Conservation (phyloP, 1,140 invertebrate species). For the Trichonephila clavipes region DNA sequence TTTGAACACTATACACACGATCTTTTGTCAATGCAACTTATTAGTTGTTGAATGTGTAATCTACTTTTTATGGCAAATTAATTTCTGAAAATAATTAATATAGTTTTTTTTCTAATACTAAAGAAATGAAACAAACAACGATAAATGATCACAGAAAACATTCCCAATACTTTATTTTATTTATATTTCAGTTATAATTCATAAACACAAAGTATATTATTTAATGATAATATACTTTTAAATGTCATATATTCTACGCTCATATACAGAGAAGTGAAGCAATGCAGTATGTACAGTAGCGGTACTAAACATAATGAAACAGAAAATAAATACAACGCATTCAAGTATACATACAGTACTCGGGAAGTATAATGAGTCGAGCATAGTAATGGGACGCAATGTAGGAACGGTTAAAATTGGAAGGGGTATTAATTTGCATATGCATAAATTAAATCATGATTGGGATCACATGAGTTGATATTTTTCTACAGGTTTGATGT, state of each 20-base stretch:
- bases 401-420: constrained; percentile 67
- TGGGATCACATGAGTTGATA: not conserved
- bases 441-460: constrained; percentile 4
- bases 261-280: constrained; percentile 74
- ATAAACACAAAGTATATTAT: constrained; percentile 71
- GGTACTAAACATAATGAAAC: constrained; percentile 24
- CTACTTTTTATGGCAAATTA: too few species aligned
- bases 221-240: constrained; percentile 54
- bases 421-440: not conserved
- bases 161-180: constrained; percentile 55
- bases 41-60: too few species aligned
- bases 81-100: too few species aligned
- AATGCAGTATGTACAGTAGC: constrained; percentile 69
- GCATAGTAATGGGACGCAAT: constrained; percentile 49
- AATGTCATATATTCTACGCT: constrained; percentile 58
- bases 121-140: too few species aligned
- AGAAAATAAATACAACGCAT: constrained; percentile 9
- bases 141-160: not conserved
- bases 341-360: not conserved
- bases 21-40: too few species aligned
- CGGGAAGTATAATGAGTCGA: not conserved
- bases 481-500: not conserved
- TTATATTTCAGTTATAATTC: constrained; percentile 60
- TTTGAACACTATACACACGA: too few species aligned
- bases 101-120: too few species aligned